phyloP scores from a whole-genome alignment of 2,888 invertebrate species.

The Noctua fimbriata region DNA sequence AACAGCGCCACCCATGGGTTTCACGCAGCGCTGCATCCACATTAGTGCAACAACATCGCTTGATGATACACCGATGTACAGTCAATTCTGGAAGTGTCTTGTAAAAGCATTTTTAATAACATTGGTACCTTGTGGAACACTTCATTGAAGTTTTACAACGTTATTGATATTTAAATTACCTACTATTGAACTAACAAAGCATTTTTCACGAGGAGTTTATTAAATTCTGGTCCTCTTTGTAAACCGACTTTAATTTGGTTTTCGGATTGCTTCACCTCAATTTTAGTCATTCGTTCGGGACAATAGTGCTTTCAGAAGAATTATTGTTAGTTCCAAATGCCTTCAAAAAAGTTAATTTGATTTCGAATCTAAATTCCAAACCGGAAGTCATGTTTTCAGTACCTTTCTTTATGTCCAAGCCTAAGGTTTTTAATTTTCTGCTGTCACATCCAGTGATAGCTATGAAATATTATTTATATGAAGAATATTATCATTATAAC shows the following conservation, averaged over 20 bases:
- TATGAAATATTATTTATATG: slow-evolving; percentile 57
- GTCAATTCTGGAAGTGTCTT: slow-evolving; percentile 48
- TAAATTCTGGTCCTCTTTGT: not conserved
- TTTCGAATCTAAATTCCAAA: slow-evolving; percentile 7
- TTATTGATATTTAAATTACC: not conserved
- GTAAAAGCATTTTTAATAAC: not conserved
- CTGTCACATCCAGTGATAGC: slow-evolving; percentile 49
- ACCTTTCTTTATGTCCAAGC: not conserved
- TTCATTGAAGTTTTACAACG: not conserved
- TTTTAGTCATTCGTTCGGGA: not conserved
- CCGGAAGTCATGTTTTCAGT: not conserved
- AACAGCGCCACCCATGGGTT: slow-evolving; percentile 70
- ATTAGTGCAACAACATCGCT: slow-evolving; percentile 60
- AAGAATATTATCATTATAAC: slow-evolving; percentile 59
- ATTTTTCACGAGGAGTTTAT: not conserved
- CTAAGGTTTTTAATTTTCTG: not conserved
- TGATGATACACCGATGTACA: slow-evolving; percentile 45
- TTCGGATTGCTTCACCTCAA: not conserved
- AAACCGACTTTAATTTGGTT: not conserved
- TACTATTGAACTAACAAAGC: not conserved
- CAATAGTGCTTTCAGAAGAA: not conserved
- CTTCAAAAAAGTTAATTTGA: not conserved
- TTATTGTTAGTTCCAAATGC: not conserved
- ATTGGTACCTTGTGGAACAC: not conserved
- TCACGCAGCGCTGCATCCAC: slow-evolving; percentile 68